phyloP scores from a whole-genome alignment of 2,888 invertebrate genomes.

The Aphidius colemani region DNA sequence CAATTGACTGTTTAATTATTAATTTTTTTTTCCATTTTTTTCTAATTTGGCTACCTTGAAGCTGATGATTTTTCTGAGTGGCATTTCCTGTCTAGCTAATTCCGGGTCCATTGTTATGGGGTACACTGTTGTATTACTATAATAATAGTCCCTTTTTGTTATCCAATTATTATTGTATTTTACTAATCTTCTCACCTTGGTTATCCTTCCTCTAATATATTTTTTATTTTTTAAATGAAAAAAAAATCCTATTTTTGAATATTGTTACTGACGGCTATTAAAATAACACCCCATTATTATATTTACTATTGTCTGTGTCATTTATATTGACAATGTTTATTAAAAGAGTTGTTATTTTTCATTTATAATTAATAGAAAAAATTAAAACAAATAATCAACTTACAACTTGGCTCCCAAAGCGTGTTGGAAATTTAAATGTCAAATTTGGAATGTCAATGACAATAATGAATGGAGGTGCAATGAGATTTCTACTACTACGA shows the following conservation, averaged over 20 bases:
- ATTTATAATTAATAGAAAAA: neutral
- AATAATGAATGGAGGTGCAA: constrained; percentile 66
- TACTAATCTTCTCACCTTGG: constrained; percentile 56
- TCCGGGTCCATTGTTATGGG: constrained; percentile 46
- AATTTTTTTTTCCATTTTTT: too few relatives aligned
- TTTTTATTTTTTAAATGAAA: constrained; percentile 1
- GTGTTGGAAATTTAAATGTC: constrained; percentile 67
- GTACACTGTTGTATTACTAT: constrained; percentile 29
- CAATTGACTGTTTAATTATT: too few relatives aligned
- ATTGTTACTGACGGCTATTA: too few relatives aligned
- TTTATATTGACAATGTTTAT: neutral
- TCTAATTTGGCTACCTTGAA: constrained; percentile 49
- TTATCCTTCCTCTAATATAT: constrained; percentile 9
- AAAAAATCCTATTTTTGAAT: too few relatives aligned
- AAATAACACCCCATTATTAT: neutral
- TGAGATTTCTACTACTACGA: constrained; percentile 63
- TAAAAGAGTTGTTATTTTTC: neutral
- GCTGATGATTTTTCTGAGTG: constrained; percentile 55
- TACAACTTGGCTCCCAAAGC: constrained; percentile 53
- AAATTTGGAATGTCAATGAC: constrained; percentile 65
- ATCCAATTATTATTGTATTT: constrained; percentile 57
- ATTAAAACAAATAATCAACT: constrained; percentile 34
- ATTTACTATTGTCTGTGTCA: neutral
- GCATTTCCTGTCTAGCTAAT: constrained; percentile 52
- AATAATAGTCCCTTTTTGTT: constrained; percentile 57